Conservation (phyloP, 1,140 invertebrate species). For the Latrodectus geometricus region DNA sequence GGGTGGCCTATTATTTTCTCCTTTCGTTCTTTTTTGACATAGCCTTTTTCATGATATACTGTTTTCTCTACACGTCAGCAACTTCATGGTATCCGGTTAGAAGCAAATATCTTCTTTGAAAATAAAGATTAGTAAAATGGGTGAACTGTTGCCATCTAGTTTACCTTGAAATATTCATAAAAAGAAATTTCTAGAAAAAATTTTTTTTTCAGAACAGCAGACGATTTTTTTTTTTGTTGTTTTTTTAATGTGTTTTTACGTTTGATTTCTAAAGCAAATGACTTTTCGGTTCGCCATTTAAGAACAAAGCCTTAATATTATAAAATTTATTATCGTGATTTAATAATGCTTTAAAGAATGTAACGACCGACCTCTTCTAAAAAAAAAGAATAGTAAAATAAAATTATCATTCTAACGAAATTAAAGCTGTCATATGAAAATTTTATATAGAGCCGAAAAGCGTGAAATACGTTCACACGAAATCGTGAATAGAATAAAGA, state of each 20-base stretch:
- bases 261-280: too few species aligned
- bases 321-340: too few species aligned
- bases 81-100: slow-evolving; percentile 22
- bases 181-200: not conserved
- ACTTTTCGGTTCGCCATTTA: too few species aligned
- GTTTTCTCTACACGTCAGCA: not conserved
- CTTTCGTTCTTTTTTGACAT: not conserved
- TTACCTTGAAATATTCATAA: not conserved
- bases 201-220: not conserved
- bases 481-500: too few species aligned
- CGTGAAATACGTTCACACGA: too few species aligned
- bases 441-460: too few species aligned
- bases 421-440: too few species aligned
- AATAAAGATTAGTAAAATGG: not conserved
- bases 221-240: not conserved
- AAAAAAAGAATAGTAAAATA: too few species aligned
- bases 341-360: too few species aligned
- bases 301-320: too few species aligned
- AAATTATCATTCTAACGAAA: too few species aligned
- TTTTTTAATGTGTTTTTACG: not conserved
- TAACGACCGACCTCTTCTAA: too few species aligned
- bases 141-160: not conserved
- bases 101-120: slow-evolving; percentile 1
- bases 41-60: slow-evolving; percentile 9
- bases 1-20: slow-evolving; percentile 15